Evolutionary conservation across 2,888 invertebrate species (phyloP).

Genomic region (Zygogramma bicolorata): DNA sequence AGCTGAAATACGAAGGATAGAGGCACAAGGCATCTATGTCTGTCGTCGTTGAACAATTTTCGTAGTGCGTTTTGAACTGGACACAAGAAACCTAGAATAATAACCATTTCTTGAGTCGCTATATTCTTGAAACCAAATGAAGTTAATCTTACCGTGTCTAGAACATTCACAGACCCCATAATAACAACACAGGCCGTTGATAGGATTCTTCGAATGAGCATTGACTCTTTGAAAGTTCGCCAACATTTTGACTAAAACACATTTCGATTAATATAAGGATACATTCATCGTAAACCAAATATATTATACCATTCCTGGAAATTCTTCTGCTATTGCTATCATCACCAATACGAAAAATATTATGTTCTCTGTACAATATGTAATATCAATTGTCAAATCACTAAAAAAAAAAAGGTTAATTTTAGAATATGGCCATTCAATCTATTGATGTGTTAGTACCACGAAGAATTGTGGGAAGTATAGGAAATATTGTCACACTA

Average conservation of each 20-base stretch:
- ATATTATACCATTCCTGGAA: slow-evolving; percentile 52
- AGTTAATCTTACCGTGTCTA: slow-evolving; percentile 71
- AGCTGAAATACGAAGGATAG: slow-evolving; percentile 81
- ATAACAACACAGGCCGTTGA: slow-evolving; percentile 71
- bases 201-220: slow-evolving; percentile 70
- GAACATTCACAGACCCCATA: slow-evolving; percentile 71
- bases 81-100: slow-evolving; percentile 61
- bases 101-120: no score
- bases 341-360: slow-evolving; percentile 53
- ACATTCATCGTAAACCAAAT: background rate
- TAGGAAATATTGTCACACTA: no score
- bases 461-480: no score
- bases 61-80: slow-evolving; percentile 50
- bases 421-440: no score
- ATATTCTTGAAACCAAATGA: no score
- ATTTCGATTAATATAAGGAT: no score
- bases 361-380: slow-evolving; percentile 54
- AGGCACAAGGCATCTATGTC: slow-evolving; percentile 69
- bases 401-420: slow-evolving; percentile 52
- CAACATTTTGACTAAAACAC: slow-evolving; percentile 68
- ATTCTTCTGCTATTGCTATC: slow-evolving; percentile 54
- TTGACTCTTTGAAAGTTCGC: slow-evolving; percentile 71
- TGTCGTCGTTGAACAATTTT: slow-evolving; percentile 59
- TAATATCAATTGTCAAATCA: slow-evolving; percentile 54
- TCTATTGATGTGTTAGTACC: no score